phyloP scores from a whole-genome alignment of 2,797 vertebrate genomes.

The Bryconaethiops microstoma region DNA sequence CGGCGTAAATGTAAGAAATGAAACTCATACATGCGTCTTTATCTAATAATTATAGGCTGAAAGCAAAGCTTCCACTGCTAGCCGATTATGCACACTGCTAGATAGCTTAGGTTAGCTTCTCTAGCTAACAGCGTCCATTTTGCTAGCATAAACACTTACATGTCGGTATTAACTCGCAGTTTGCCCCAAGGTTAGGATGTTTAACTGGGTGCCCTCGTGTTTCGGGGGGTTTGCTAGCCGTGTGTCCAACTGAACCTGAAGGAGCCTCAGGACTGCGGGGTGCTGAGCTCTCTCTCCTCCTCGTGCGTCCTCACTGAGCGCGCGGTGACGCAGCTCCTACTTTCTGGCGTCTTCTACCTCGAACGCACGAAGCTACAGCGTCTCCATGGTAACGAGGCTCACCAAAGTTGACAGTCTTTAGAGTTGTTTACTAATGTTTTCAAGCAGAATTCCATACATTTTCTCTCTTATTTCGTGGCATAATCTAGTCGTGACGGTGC shows the following conservation, averaged over 20 bases:
- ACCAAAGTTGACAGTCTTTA: not conserved
- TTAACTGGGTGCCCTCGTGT: not conserved
- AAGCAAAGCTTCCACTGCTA: not conserved
- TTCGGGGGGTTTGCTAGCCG: not conserved
- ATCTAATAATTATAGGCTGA: not conserved
- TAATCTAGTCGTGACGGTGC: too few species aligned
- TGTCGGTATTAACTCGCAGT: slow-evolving; percentile 46
- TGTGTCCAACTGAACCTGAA: not conserved
- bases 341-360: slow-evolving; percentile 59
- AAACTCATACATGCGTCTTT: not conserved
- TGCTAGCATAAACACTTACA: slow-evolving; percentile 49
- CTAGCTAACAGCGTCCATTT: slow-evolving; percentile 22
- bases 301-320: slow-evolving; percentile 65
- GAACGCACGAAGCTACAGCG: slow-evolving; percentile 23
- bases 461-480: too few species aligned
- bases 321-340: slow-evolving; percentile 53
- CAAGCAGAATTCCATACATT: too few species aligned
- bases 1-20: too few species aligned
- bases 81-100: not conserved
- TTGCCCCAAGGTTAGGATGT: slow-evolving; percentile 2
- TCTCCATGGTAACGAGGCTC: slow-evolving; percentile 43
- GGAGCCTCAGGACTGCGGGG: not conserved
- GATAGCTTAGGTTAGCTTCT: slow-evolving; percentile 31
- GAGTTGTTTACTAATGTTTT: too few species aligned
- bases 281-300: not conserved